Conservation (phyloP, 2,797 vertebrate species). For the Artibeus jamaicensis region DNA sequence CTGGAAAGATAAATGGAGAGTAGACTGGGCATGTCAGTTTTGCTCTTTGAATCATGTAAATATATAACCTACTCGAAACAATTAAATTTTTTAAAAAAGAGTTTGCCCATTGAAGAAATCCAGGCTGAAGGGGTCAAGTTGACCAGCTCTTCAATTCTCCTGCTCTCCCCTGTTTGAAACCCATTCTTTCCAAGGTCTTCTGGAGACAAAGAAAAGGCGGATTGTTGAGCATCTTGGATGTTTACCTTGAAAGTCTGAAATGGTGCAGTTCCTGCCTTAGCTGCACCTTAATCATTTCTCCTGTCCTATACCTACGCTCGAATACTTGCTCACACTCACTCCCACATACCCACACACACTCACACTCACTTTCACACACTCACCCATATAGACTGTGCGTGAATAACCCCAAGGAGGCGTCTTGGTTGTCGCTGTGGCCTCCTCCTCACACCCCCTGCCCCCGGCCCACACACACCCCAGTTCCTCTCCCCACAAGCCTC, state of each 20-base stretch:
- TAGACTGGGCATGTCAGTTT: neutral
- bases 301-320: neutral
- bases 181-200: neutral
- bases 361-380: neutral
- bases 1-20: neutral
- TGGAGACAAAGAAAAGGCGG: neutral
- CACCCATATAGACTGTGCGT: fast-evolving
- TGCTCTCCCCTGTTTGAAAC: neutral
- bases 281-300: neutral
- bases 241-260: neutral
- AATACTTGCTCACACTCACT: neutral
- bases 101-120: neutral
- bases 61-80: neutral
- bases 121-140: neutral
- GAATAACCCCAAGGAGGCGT: neutral
- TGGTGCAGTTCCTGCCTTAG: neutral
- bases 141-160: neutral
- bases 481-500: neutral
- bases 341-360: neutral
- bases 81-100: neutral
- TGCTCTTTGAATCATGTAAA: neutral
- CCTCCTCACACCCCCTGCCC: neutral
- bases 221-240: neutral
- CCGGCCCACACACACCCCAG: neutral
- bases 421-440: neutral